Conservation (phyloP, 35 echinoderm and acorn worm genomes). For the Stichopus chloronotus region DNA sequence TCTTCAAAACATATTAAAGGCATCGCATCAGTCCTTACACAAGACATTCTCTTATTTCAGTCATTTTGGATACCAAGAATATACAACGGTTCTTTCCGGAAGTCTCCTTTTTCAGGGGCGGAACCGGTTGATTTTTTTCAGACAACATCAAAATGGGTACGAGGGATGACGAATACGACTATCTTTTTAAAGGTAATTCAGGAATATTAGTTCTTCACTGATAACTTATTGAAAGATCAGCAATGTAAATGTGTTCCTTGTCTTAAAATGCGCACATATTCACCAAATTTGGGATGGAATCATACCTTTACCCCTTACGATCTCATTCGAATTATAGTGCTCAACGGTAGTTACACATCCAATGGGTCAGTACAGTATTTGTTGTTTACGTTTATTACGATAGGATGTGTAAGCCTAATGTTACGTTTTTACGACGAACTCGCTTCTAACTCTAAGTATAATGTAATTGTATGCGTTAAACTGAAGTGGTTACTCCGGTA, state of each 20-base stretch:
- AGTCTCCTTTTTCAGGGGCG: constrained; percentile 79
- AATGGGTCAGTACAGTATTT: too few relatives aligned
- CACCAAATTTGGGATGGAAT: background rate
- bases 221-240: background rate
- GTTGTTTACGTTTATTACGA: too few relatives aligned
- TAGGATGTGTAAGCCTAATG: too few relatives aligned
- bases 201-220: background rate
- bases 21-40: constrained; percentile 1
- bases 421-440: too few relatives aligned
- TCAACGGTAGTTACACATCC: too few relatives aligned
- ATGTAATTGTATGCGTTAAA: too few relatives aligned
- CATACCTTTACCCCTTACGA: too few relatives aligned
- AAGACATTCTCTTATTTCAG: background rate
- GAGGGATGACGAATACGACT: constrained; percentile 99
- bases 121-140: constrained; percentile 69
- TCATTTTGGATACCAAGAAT: constrained; percentile 25
- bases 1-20: background rate
- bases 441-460: too few relatives aligned
- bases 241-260: background rate
- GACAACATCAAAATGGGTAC: constrained; percentile 90
- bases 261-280: background rate
- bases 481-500: too few relatives aligned
- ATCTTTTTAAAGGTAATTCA: constrained; percentile 97
- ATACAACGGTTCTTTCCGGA: constrained; percentile 74
- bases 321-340: too few relatives aligned